phyloP scores from a whole-genome alignment of 1,140 invertebrate species.

The Dolichoris vasculosae region DNA sequence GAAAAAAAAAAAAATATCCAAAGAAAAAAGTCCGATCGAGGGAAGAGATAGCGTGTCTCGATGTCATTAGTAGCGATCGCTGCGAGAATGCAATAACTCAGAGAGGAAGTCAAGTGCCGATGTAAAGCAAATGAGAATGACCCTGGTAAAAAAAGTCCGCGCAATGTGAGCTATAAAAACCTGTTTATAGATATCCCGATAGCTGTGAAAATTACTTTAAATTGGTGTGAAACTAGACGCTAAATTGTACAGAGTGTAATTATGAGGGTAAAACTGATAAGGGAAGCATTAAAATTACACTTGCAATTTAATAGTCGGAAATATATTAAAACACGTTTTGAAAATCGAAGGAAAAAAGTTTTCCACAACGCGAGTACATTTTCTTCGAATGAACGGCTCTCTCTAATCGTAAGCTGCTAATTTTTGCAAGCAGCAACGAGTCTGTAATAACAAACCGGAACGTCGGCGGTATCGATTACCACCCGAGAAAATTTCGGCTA shows the following conservation, averaged over 20 bases:
- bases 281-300: neutral
- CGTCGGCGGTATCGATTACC: no score
- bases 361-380: neutral
- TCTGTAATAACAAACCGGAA: no score
- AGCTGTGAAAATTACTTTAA: conserved; percentile 28
- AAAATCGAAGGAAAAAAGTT: neutral
- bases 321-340: neutral
- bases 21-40: neutral
- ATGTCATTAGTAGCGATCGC: conserved; percentile 28
- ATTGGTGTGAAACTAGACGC: conserved; percentile 24
- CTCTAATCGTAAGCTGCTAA: no score
- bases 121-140: conserved; percentile 39
- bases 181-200: conserved; percentile 24
- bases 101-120: conserved; percentile 31
- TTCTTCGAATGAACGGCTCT: neutral
- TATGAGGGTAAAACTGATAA: conserved; percentile 19
- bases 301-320: conserved; percentile 3
- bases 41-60: conserved; percentile 26
- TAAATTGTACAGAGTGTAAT: conserved; percentile 20
- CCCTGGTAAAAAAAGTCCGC: neutral
- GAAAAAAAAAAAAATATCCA: neutral
- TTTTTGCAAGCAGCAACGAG: no score
- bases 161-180: conserved; percentile 20
- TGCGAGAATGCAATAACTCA: conserved; percentile 13
- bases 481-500: no score